phyloP scores from a whole-genome alignment of 1,140 invertebrate genomes.

The Apis cerana region DNA sequence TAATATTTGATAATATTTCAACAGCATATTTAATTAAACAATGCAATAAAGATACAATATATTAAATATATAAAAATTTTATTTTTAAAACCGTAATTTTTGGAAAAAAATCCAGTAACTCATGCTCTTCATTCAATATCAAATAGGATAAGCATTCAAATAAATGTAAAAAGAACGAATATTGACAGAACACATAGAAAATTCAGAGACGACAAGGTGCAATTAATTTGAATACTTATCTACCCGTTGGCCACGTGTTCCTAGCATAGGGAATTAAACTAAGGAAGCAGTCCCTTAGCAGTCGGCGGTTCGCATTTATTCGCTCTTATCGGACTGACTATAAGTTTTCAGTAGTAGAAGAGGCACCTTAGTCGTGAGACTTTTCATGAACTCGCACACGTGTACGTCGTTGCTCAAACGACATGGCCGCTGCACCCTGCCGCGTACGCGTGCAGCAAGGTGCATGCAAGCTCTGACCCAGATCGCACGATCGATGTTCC shows the following conservation, averaged over 20 bases:
- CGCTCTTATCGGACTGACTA: constrained; percentile 31
- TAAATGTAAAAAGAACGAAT: neutral
- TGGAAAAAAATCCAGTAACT: neutral
- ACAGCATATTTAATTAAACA: too few relatives aligned
- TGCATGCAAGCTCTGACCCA: constrained; percentile 75
- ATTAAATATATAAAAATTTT: neutral
- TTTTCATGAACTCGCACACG: constrained; percentile 46
- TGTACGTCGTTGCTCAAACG: constrained; percentile 24
- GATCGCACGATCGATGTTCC: constrained; percentile 77
- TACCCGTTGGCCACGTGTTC: constrained; percentile 28
- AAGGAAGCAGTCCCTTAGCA: constrained; percentile 40
- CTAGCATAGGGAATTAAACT: constrained; percentile 18
- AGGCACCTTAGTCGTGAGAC: constrained; percentile 40
- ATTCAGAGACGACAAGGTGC: constrained; percentile 44
- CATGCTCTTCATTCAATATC: neutral
- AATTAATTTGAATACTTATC: constrained; percentile 54
- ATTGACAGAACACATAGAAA: neutral
- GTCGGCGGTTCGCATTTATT: constrained; percentile 42
- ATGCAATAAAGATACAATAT: neutral
- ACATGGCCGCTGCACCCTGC: constrained; percentile 36
- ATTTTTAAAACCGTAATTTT: neutral
- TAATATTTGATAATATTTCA: too few relatives aligned
- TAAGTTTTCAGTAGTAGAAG: neutral
- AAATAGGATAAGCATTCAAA: neutral
- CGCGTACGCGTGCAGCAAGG: constrained; percentile 55